These are phyloP conservation scores for Blennius ocellaris DNA, from an alignment of 2,113 vertebrate species.

Conservation along the genomic window DNA sequence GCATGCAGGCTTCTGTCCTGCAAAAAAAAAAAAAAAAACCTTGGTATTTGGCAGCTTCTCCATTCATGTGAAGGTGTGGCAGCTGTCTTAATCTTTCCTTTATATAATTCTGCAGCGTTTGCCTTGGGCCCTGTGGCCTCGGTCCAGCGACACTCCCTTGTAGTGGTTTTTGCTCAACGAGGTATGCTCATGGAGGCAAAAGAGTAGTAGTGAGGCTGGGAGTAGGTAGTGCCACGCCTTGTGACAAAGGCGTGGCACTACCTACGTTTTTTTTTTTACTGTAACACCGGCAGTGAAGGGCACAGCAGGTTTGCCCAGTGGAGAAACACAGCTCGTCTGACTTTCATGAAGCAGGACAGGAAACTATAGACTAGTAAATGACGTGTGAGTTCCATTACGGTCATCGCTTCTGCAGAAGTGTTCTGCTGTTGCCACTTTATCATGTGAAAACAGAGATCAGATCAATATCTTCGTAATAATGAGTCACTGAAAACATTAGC, in stretches of 20 bases:
- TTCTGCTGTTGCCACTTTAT: too few relatives aligned
- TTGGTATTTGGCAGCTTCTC: slow-evolving; percentile 7
- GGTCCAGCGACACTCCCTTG: slow-evolving; percentile 38
- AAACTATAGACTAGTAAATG: too few relatives aligned
- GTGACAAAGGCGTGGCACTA: slow-evolving; percentile 19
- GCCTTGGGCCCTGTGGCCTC: slow-evolving; percentile 44
- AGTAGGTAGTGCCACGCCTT: slow-evolving; percentile 25
- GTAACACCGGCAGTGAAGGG: background rate
- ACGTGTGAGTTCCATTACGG: too few relatives aligned
- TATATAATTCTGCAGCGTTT: slow-evolving; percentile 16
- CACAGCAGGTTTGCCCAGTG: background rate
- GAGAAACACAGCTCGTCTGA: background rate
- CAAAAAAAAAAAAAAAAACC: background rate
- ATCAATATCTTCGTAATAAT: too few relatives aligned
- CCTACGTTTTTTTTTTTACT: background rate
- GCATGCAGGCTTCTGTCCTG: too few relatives aligned
- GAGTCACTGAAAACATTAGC: too few relatives aligned
- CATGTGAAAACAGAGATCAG: too few relatives aligned
- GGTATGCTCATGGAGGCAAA: slow-evolving; percentile 2
- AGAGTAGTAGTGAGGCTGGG: slow-evolving; percentile 26
- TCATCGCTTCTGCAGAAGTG: too few relatives aligned
- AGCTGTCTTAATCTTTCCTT: slow-evolving; percentile 23
- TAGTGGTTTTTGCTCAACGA: slow-evolving; percentile 37
- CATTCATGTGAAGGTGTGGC: slow-evolving; percentile 42
- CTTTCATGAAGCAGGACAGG: background rate